These are phyloP conservation scores for Drosophila equinoxialis DNA, from an alignment of 1,140 invertebrate species.

Conservation along the genomic window DNA sequence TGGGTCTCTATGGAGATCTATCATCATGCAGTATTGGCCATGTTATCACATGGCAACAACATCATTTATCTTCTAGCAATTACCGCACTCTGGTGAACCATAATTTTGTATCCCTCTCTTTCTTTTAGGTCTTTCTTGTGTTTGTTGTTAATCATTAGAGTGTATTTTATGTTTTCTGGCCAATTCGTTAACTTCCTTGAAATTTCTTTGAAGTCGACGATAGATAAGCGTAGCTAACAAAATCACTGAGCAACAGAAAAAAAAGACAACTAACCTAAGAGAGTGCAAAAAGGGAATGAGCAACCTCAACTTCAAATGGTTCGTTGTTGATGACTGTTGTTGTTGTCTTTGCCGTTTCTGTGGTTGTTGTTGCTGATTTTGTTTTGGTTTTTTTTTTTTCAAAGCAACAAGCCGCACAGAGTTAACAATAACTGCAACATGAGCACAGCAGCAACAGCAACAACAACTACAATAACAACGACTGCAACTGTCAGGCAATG, in stretches of 20 bases:
- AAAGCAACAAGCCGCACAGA: slow-evolving; percentile 67
- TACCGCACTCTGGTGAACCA: slow-evolving; percentile 2
- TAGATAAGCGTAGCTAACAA: slow-evolving; percentile 35
- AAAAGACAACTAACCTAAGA: slow-evolving; percentile 37
- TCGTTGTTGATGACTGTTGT: slow-evolving; percentile 27
- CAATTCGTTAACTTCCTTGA: slow-evolving; percentile 34
- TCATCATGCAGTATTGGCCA: slow-evolving; percentile 16
- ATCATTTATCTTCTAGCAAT: slow-evolving; percentile 23
- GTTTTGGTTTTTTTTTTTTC: slow-evolving; percentile 37
- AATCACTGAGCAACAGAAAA: slow-evolving; percentile 12
- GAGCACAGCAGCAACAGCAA: slow-evolving; percentile 49
- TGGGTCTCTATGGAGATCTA: neutral
- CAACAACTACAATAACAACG: slow-evolving; percentile 13
- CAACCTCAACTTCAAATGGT: slow-evolving; percentile 36
- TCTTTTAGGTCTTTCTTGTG: neutral
- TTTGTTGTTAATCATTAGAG: slow-evolving; percentile 11
- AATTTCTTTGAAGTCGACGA: slow-evolving; percentile 25
- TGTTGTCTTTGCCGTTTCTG: slow-evolving; percentile 21
- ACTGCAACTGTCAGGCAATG: slow-evolving; percentile 59
- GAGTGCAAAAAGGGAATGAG: slow-evolving; percentile 57
- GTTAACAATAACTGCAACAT: slow-evolving; percentile 76
- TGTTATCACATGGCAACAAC: slow-evolving; percentile 15
- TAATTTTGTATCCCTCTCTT: slow-evolving; percentile 1
- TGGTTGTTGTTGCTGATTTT: slow-evolving; percentile 29
- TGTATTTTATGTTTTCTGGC: slow-evolving; percentile 5